Evolutionary conservation across 1,140 invertebrate species (phyloP).

Genomic region (Zaprionus africanus): DNA sequence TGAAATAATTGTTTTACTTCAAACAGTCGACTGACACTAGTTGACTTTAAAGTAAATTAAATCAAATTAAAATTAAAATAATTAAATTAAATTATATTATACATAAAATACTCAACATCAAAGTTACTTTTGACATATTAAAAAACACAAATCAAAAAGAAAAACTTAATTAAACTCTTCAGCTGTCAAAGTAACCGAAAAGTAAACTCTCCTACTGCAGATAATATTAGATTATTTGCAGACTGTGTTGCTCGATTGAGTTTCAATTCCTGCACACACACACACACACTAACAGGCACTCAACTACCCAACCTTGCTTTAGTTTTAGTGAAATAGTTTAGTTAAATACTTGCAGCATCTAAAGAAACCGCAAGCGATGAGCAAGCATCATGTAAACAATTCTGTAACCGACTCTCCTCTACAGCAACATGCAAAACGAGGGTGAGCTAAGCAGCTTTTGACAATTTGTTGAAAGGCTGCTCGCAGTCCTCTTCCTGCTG

Average conservation of each 20-base stretch:
- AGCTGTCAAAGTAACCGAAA: neutral
- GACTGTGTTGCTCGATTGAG: conserved; percentile 21
- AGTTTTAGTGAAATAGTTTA: conserved; percentile 37
- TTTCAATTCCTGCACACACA: conserved; percentile 25
- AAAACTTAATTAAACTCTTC: no score
- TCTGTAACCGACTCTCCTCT: conserved; percentile 28
- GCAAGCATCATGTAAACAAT: conserved; percentile 35
- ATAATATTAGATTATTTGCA: conserved; percentile 5
- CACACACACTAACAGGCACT: neutral
- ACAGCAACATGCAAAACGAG: conserved; percentile 21
- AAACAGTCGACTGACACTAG: no score
- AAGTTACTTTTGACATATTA: neutral
- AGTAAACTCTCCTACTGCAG: neutral
- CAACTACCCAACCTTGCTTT: neutral
- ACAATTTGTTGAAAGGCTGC: conserved; percentile 72
- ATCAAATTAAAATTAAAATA: no score
- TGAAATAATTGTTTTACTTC: no score
- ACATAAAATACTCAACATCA: no score
- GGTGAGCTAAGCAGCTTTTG: conserved; percentile 69
- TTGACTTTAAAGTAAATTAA: no score
- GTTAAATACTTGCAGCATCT: conserved; percentile 35
- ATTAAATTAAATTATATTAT: no score
- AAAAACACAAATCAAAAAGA: neutral
- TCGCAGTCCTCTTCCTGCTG: neutral
- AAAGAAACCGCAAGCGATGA: conserved; percentile 20